phyloP scores from a whole-genome alignment of 2,113 vertebrate species.

The Meriones unguiculatus region DNA sequence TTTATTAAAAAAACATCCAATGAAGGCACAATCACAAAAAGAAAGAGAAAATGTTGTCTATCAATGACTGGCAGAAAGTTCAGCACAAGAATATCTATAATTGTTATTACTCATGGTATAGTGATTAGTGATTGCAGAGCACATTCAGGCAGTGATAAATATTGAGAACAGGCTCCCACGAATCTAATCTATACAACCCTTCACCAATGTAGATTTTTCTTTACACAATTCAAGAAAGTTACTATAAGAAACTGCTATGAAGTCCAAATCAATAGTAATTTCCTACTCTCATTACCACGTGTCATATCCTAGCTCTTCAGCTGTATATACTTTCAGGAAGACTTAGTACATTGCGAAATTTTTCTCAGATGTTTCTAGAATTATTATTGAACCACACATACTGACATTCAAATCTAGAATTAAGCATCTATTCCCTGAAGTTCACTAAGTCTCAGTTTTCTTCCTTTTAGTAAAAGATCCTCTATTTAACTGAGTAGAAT shows the following conservation, averaged over 20 bases:
- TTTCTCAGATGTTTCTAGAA: background rate
- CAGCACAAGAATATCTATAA: constrained; percentile 5
- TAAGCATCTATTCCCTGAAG: background rate
- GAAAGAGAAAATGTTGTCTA: constrained; percentile 36
- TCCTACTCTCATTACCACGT: constrained; percentile 6
- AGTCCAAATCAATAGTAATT: background rate
- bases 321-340: background rate
- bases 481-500: background rate
- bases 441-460: background rate
- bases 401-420: background rate
- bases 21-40: constrained; percentile 20
- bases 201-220: constrained; percentile 33
- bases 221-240: constrained; percentile 6
- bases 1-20: background rate
- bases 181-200: background rate
- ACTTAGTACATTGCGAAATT: background rate
- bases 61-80: constrained; percentile 39
- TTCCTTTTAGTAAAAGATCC: background rate
- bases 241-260: background rate
- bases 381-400: background rate
- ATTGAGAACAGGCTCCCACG: constrained; percentile 4
- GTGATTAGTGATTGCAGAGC: constrained; percentile 8
- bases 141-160: constrained; percentile 59
- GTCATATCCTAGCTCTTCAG: background rate
- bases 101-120: constrained; percentile 37